Conservation (phyloP, 2,113 vertebrate genomes). For the Ochotona princeps region DNA sequence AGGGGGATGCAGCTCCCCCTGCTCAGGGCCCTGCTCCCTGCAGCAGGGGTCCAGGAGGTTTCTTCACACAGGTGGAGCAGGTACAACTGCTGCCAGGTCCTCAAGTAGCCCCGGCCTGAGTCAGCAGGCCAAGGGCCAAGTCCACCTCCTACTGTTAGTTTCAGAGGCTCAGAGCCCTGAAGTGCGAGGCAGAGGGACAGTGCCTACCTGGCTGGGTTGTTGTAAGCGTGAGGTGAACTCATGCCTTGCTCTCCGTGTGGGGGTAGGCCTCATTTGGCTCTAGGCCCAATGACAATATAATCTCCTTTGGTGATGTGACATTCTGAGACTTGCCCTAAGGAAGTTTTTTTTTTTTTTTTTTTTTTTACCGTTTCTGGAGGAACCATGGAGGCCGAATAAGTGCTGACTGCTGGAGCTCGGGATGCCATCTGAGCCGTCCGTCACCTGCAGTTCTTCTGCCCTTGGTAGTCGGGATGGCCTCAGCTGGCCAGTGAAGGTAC, state of each 20-base stretch:
- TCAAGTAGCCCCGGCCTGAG: too few relatives aligned
- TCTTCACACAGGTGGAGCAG: background rate
- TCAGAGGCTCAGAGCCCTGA: background rate
- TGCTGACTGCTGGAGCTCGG: background rate
- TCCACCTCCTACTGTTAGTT: background rate
- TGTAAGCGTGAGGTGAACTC: background rate
- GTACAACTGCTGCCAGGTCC: too few relatives aligned
- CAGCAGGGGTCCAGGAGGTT: background rate
- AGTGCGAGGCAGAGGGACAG: rapidly evolving
- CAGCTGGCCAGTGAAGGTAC: background rate
- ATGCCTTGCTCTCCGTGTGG: too few relatives aligned
- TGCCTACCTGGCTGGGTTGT: too few relatives aligned
- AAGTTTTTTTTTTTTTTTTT: background rate
- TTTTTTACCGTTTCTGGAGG: background rate
- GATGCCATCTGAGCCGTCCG: rapidly evolving
- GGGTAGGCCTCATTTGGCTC: background rate
- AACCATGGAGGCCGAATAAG: background rate
- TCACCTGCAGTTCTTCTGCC: rapidly evolving
- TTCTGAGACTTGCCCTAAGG: background rate
- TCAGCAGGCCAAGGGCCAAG: background rate
- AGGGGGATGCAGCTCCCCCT: background rate
- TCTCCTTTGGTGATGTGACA: background rate
- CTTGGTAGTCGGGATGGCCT: background rate
- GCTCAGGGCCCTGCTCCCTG: background rate
- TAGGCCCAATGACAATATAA: background rate